Base-by-base conservation (phyloP, 2,888 invertebrate species). In the Leucophenga montana region DNA sequence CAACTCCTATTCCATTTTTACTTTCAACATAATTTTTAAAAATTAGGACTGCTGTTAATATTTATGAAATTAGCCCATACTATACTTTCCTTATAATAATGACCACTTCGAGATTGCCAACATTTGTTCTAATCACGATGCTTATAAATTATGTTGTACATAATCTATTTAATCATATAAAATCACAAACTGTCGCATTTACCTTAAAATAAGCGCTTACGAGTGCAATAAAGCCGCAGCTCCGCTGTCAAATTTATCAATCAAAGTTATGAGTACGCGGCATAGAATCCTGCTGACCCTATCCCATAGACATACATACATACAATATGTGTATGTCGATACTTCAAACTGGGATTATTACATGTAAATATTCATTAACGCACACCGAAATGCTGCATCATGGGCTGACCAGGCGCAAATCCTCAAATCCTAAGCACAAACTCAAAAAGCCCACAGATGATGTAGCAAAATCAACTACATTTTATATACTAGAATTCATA, bases 111-210 rank as follows among this genome's bases (percentile, higher is more conserved):
- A 71, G 74, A 82, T 82, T 82, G 72, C 73, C 75, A 80, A 76
- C 82, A 82, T 83, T 82, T 82, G 82, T 83, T 80, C 76, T 77
- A 73, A 76, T 77, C 78, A 70, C 80, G 71, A 68, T 76, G 74
- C 73, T 72, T 71, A 75, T 83, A 82, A 83, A 84, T 84, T 79
- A 78, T 73, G 4, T 27, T 27, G 3, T 27, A 74, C 74, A 74
- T 78, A 85, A 85, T 84, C 85, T 80, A 75, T 82, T 79, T 82
- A 75, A 72, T 66, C 73, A 77, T 78, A 83, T 82, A 79, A 78
- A 82, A 78, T 82, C 76, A 79, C 75, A 73, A 71, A 70, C 71
- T 75, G 76, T 73, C 70, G 67, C 70, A 67, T 73, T 75, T 71
- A 59, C 69, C 53, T 66, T 18, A 50, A 65, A 68, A 44, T 39